Evolutionary conservation across 1,140 invertebrate genomes (phyloP).

Genomic region (Lepidurus couesii): DNA sequence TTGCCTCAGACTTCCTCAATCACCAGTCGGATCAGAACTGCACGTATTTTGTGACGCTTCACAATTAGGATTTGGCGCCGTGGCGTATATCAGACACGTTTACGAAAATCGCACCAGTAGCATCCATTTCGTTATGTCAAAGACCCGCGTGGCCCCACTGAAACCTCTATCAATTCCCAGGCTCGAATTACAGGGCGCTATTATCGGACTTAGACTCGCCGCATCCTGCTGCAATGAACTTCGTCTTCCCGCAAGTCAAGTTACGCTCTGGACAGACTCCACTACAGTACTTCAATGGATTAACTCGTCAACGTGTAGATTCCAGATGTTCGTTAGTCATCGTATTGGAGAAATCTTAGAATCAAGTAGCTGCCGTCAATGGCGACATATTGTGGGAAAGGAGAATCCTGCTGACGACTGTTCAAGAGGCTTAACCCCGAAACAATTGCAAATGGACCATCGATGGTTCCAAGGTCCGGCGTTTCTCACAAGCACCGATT

Average conservation of each 20-base stretch:
- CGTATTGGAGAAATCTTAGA: slow-evolving; percentile 34
- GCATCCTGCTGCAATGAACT: slow-evolving; percentile 24
- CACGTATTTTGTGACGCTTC: slow-evolving; percentile 30
- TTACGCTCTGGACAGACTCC: slow-evolving; percentile 24
- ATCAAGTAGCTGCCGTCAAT: slow-evolving; percentile 1
- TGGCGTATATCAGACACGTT: slow-evolving; percentile 34
- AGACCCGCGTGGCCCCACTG: slow-evolving; percentile 46
- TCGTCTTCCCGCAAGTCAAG: not conserved
- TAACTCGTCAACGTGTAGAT: slow-evolving; percentile 7
- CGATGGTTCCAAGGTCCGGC: slow-evolving; percentile 21
- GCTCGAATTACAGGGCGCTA: slow-evolving; percentile 48
- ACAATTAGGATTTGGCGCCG: slow-evolving; percentile 28
- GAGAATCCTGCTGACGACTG: slow-evolving; percentile 35
- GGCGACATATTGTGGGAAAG: slow-evolving; percentile 28
- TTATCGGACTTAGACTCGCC: slow-evolving; percentile 41
- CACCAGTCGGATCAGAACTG: not conserved
- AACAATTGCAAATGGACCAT: not conserved
- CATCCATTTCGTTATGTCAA: slow-evolving; percentile 40
- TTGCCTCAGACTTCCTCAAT: not conserved
- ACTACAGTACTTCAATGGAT: slow-evolving; percentile 23
- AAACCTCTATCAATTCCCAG: slow-evolving; percentile 48
- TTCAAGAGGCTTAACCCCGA: slow-evolving; percentile 12
- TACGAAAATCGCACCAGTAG: not conserved
- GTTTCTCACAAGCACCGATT: not conserved
- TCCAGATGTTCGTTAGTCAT: slow-evolving; percentile 29